Evolutionary conservation across 1,140 invertebrate species (phyloP), one percentile per base, ranked within the genome.

Genomic region (Vanessa atalanta): DNA sequence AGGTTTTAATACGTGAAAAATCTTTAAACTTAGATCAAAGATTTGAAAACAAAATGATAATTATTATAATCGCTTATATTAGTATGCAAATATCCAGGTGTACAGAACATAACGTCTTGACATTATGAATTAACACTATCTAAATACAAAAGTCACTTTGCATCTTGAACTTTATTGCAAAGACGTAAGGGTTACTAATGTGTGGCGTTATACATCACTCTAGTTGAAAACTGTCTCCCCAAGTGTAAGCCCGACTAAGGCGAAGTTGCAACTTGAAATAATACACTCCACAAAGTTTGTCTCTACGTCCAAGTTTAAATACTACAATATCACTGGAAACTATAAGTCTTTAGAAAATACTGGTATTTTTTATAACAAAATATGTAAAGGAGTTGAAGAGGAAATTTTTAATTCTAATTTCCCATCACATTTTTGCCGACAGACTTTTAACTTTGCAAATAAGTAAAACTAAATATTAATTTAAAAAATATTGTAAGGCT

Each of bases 221-320:
- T 77, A 74, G 72, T 75, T 72, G 60, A 60, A 72, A 80, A 80
- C 78, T 80, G 78, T 79, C 75, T 77, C 70, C 11, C 72, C 50
- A 57, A 72, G 75, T 76, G 65, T 77, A 77, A 80, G 76, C 63
- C 66, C 37, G 66, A 53, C 57, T 75, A 60, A 73, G 66, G 57
- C 55, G 51, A 63, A 68, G 72, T 73, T 73, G 55, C 65, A 64
- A 55, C 43, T 69, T 75, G 63, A 75, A 75, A 75, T 75, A 75
- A 75, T 70, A 75, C 68, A 75, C 63, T 75, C 23, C 37, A 37
- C 50, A 47, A 75, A 75, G 60, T 75, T 70, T 37, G 26, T 73
- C 57, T 50, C 43, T 43, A 47, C 57, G 55, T 51, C 23, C 51
- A 68, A 73, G 66, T 74, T 74, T 69, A 65, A 61, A 61, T 37